Conservation (phyloP, 2,888 invertebrate genomes). For the Stenchaetothrips biformis region DNA sequence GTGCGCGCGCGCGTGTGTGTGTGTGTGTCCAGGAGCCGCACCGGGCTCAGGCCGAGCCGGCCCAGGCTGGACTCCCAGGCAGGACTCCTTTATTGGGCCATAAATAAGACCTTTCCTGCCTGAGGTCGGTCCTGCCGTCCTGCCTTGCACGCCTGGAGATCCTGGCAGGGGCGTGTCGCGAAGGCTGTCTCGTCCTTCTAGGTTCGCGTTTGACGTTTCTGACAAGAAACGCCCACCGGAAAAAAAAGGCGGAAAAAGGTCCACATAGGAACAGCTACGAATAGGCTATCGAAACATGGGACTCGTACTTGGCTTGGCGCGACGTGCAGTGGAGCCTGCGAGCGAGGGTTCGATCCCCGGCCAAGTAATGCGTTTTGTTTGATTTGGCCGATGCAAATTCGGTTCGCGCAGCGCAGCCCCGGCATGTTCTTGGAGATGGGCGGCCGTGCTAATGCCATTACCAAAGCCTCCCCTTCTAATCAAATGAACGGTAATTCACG, state of each 20-base stretch:
- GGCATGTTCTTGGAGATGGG: background rate
- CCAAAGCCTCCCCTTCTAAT: background rate
- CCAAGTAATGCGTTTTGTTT: no score
- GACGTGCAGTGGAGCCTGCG: no score
- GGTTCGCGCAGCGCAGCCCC: background rate
- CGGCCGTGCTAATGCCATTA: background rate
- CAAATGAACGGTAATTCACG: conserved; percentile 10
- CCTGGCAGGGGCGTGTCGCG: background rate
- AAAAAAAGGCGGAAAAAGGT: background rate
- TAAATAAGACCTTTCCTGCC: background rate
- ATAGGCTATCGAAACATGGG: no score
- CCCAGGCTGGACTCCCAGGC: background rate
- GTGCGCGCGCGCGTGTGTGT: no score
- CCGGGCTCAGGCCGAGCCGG: background rate
- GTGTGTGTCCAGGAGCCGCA: background rate
- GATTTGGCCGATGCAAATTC: no score
- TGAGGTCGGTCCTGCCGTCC: background rate
- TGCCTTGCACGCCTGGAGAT: background rate
- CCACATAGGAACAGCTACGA: no score
- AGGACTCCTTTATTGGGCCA: conserved; percentile 16
- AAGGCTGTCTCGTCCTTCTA: no score
- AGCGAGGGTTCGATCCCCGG: no score
- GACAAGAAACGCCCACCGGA: no score
- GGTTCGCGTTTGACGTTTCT: no score
- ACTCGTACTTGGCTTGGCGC: no score